Base-by-base conservation (phyloP, 2,888 invertebrate genomes). In the Allophyes oxyacanthae region DNA sequence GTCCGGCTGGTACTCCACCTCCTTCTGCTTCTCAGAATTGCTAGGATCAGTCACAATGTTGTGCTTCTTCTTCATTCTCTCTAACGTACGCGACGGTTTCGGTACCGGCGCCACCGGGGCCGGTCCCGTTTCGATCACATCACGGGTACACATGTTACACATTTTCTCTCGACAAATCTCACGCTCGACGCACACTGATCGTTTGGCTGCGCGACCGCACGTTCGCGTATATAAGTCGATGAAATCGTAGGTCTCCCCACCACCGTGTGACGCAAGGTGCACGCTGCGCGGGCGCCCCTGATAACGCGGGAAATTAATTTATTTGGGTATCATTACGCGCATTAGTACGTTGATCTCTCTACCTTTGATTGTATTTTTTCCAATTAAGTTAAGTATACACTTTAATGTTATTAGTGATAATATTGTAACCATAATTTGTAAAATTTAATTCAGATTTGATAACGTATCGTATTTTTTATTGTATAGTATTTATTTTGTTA, bases 121-220 rank as follows among this genome's bases (percentile, higher is more conserved):
- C 46, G 82, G 75, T 33, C 82, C 81, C 51, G 77, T 75, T 50
- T 79, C 82, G 20, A 72, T 75, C 42, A 83, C 83, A 57, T 90
- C 89, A 75, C 89, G 88, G 50, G 88, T 86, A 82, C 93, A 94
- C 84, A 94, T 89, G 64, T 94, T 93, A 83, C 93, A 93, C 94
- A 93, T 94, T 55, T 72, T 76, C 59, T 63, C 37, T 56, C n/a
- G 26, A 57, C 68, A 60, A 62, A 33, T 44, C 46, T 42, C 68
- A 55, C 60, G 75, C 57, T 71, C 65, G 48, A 66, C 70, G 72
- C 53, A 67, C 66, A 75, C 67, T 63, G 64, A 64, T 75, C 82
- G 85, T 81, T 76, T 87, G 87, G 46, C 28, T 51, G 54, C 45
- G 55, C 62, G 53, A 49, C 45, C 62, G 57, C 71, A 28, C 74